These are phyloP conservation scores for Cordilura impudica DNA, from an alignment of 2,888 invertebrate species.

Conservation along the genomic window DNA sequence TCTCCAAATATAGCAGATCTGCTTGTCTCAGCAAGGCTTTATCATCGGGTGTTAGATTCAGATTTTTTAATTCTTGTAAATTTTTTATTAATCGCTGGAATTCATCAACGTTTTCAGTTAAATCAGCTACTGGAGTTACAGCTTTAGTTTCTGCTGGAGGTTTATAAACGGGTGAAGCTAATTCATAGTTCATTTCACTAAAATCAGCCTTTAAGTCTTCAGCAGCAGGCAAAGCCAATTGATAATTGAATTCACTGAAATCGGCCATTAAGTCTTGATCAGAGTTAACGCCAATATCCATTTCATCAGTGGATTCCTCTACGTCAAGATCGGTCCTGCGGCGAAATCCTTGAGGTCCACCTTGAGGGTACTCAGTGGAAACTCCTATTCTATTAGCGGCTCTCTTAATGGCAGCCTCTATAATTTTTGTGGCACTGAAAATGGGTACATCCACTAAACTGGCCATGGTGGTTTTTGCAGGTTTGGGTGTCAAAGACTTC, in stretches of 20 bases:
- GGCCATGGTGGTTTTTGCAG: slow-evolving; percentile 68
- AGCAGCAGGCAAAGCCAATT: slow-evolving; percentile 68
- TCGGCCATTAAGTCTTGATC: slow-evolving; percentile 70
- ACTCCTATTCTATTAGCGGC: slow-evolving; percentile 73
- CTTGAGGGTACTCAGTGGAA: slow-evolving; percentile 68
- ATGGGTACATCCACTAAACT: slow-evolving; percentile 71
- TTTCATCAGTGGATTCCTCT: slow-evolving; percentile 46
- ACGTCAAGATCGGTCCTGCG: slow-evolving; percentile 67
- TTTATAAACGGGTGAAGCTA: slow-evolving; percentile 68
- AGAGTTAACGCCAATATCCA: slow-evolving; percentile 61
- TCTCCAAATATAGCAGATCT: slow-evolving; percentile 70
- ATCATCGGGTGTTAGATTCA: slow-evolving; percentile 68
- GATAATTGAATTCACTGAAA: slow-evolving; percentile 72
- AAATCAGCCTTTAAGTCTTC: slow-evolving; percentile 72
- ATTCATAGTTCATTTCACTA: slow-evolving; percentile 73
- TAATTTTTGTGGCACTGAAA: slow-evolving; percentile 74
- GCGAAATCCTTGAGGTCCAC: slow-evolving; percentile 62
- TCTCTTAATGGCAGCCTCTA: slow-evolving; percentile 73
- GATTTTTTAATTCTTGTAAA: slow-evolving; percentile 74
- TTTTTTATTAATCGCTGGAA: slow-evolving; percentile 78
- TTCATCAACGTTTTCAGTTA: slow-evolving; percentile 79
- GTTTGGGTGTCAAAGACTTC: slow-evolving; percentile 67
- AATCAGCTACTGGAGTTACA: slow-evolving; percentile 24
- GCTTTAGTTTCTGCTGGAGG: background rate
- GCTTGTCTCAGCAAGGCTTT: slow-evolving; percentile 76